A percentile compares a stretch with the other conserved stretches of the same genome.
Conservation (phyloP, 2,113 vertebrate genomes). For the Mustela nigripes region DNA sequence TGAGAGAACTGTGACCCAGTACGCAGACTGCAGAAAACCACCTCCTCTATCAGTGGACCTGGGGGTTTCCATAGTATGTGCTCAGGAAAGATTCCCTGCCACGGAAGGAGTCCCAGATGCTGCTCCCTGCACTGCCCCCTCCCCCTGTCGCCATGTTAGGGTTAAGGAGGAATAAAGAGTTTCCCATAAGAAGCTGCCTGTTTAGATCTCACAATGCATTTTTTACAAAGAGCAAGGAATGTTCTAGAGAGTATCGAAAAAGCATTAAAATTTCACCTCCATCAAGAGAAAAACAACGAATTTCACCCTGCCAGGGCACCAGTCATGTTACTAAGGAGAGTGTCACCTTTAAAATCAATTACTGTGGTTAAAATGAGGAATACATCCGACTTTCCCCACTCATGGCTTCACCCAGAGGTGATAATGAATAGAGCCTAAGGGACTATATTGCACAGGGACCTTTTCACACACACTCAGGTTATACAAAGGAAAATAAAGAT, state of each 20-base stretch:
- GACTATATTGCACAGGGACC: constrained; percentile 50
- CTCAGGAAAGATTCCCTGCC: background rate
- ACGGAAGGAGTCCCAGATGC: background rate
- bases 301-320: constrained; percentile 60
- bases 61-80: background rate
- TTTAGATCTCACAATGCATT: constrained; percentile 25
- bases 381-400: background rate
- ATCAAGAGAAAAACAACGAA: constrained; percentile 76
- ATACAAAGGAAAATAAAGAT: constrained; percentile 75
- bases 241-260: background rate
- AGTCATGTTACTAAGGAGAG: constrained; percentile 68
- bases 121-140: fast-evolving
- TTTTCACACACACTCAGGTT: constrained; percentile 70
- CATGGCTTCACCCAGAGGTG: constrained; percentile 76
- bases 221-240: background rate
- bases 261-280: constrained; percentile 78
- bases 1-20: background rate
- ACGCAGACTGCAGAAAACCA: fast-evolving
- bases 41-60: background rate
- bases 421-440: constrained; percentile 75
- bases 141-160: no score
- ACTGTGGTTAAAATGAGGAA: constrained; percentile 64
- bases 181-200: background rate
- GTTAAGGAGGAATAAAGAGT: background rate
- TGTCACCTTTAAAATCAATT: constrained; percentile 77